Evolutionary conservation across 2,113 vertebrate genomes (phyloP), one percentile per base, ranked within the genome.

Genomic region (Indicator indicator): DNA sequence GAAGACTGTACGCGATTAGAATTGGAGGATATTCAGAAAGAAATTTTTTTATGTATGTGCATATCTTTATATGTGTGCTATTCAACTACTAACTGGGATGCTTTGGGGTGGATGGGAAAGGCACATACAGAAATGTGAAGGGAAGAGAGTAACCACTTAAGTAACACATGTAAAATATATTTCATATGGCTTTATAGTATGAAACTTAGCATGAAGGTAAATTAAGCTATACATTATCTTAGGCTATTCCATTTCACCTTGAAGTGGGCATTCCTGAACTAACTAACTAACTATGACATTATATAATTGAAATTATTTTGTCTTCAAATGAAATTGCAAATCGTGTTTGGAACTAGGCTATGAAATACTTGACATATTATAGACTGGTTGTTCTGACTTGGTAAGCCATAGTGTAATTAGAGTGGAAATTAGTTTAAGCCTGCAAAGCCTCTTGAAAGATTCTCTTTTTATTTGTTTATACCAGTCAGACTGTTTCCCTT

Each of bases 11-110:
- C 97, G 87, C 95, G 40, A 55, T 73, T 97, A 88, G 97, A 97
- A 63, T 54, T 97, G 88, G 97, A 96, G 73, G 80, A 94, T 92
- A 89, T 91, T 93, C 94, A 95, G 44, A 96, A 96, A 73, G 95
- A 95, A 55, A 97, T 88, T 72, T 76, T 85, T 86, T 94, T 94
- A 96, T 62, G 98, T 98, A 96, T 44, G 97, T 95, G 21, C 9
- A 12, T 84, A 7, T 71, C 12, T 81, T 63, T 75, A 4, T 59
- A 5, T 63, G 18, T 70, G 13, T 95, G 84, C 50, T n/a, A 14
- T 85, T 58, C 89, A 38, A 16, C 70, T 96, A 27, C 20, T 74
- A 75, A 52, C 14, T 68, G 62, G 21, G n/a, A 32, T 55, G 4
- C 12, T 16, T 44, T 7, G 19, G 23, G 6, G 3, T 21, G 5